Base-by-base conservation (phyloP, 2,797 vertebrate genomes). In the Arnoldichthys spilopterus region DNA sequence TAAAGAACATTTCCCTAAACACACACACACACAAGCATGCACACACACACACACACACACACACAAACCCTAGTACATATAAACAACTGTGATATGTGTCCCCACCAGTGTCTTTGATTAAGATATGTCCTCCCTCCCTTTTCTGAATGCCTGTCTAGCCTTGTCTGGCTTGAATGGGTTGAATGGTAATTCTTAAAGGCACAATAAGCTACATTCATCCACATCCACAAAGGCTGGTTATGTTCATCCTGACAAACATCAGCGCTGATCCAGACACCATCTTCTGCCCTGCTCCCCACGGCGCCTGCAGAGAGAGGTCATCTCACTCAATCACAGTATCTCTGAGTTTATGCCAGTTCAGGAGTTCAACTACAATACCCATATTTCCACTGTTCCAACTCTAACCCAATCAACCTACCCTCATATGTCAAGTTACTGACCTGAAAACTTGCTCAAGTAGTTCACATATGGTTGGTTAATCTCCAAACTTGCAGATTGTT, bases 151-250 rank as follows among this genome's bases (percentile, higher is more conserved):
- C 76, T 74, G 80, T 79, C 76, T 79, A 67, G 69, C 78, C 83
- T 82, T 78, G 80, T 82, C 70, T 82, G 53, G 51, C 24, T 72
- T 70, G 70, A 74, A 63, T 79, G 68, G n/a, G 69, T 68, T 66
- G 79, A 80, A 76, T 74, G 78, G 66, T 28, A 66, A 68, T 76
- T 82, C 76, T 80, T 84, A 73, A 82, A 79, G 20, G 59, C 49
- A 78, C 80, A 84, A 80, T 86, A 84, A 72, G 62, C 74, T 28
- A 72, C 78, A 78, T 82, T 85, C 82, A 84, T 84, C 63, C 72
- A 66, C 74, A 56, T 37, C 40, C 62, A 84, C 78, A 86, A 82
- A 78, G 84, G 53, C 80, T 64, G 68, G 74, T 78, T 84, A 84
- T 84, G 78, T 82, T 74, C 77, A 75, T 73, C 49, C 80, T 73